phyloP scores from a whole-genome alignment of 2,113 vertebrate genomes.

The Motacilla tschutschensis region DNA sequence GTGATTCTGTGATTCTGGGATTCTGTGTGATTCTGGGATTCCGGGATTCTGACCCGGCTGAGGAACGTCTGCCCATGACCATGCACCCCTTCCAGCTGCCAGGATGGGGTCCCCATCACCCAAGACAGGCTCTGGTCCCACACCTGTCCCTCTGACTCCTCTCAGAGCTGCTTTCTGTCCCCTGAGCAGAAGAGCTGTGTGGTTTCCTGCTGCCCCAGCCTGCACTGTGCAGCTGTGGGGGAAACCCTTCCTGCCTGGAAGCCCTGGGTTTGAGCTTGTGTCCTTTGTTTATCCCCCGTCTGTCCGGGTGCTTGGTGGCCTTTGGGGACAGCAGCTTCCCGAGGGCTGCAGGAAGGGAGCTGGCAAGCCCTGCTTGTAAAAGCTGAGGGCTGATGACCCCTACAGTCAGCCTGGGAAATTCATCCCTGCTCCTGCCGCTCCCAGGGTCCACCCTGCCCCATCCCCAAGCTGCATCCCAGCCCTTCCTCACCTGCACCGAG shows the following conservation, averaged over 20 bases:
- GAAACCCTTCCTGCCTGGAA: neutral
- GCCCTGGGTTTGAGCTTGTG: neutral
- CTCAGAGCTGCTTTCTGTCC: neutral
- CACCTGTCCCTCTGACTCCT: neutral
- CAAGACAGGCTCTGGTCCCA: neutral
- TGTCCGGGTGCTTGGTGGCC: neutral
- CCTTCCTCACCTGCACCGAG: neutral
- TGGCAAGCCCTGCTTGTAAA: neutral
- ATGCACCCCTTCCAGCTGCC: neutral
- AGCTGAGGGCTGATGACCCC: slow-evolving; percentile 54
- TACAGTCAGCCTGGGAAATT: slow-evolving; percentile 33
- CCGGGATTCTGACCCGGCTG: accelerated
- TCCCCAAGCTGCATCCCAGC: accelerated
- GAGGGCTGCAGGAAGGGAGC: neutral
- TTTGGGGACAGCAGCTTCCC: neutral
- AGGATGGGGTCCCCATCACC: neutral
- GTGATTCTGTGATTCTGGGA: neutral
- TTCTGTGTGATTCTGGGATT: neutral
- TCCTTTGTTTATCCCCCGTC: neutral
- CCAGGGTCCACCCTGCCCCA: accelerated
- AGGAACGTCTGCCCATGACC: neutral
- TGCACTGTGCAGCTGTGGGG: neutral
- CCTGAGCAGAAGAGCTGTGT: accelerated
- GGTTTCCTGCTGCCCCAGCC: neutral
- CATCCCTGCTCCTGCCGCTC: neutral